Evolutionary conservation across 2,888 invertebrate genomes (phyloP).

Genomic region (Amphipoea oculea): DNA sequence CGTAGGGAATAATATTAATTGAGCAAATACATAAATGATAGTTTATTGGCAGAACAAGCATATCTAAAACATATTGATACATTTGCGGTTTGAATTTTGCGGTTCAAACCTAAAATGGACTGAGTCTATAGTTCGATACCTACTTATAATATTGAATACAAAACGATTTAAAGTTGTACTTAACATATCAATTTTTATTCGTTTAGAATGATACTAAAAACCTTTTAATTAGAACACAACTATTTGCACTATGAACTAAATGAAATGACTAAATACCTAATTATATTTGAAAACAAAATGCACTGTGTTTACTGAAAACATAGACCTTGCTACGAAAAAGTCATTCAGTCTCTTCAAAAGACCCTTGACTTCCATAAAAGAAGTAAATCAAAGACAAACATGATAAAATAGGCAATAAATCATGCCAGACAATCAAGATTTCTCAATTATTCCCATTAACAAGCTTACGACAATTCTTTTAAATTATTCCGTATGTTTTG

Average conservation of each 20-base stretch:
- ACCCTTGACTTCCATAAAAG: not conserved
- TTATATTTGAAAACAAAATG: not conserved
- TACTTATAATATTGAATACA: not conserved
- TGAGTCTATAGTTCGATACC: not conserved
- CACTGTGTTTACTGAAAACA: not conserved
- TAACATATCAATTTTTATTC: not conserved
- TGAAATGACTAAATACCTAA: no score
- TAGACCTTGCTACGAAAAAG: not conserved
- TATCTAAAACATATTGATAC: not conserved
- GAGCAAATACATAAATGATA: not conserved
- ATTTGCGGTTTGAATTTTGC: slow-evolving; percentile 11
- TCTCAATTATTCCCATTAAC: slow-evolving; percentile 37
- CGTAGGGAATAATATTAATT: not conserved
- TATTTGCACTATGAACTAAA: no score
- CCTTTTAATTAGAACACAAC: not conserved
- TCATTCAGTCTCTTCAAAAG: not conserved
- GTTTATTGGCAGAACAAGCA: not conserved
- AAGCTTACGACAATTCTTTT: slow-evolving; percentile 26
- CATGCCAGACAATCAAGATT: slow-evolving; percentile 16
- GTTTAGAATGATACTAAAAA: not conserved
- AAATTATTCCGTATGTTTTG: slow-evolving; percentile 40
- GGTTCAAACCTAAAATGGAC: not conserved
- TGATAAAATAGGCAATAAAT: slow-evolving; percentile 26
- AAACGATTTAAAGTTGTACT: not conserved
- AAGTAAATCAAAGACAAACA: not conserved